A percentile compares a stretch with the other conserved stretches of the same genome.
Conservation (phyloP, 2,888 invertebrate species). For the Druceiella hillmani region DNA sequence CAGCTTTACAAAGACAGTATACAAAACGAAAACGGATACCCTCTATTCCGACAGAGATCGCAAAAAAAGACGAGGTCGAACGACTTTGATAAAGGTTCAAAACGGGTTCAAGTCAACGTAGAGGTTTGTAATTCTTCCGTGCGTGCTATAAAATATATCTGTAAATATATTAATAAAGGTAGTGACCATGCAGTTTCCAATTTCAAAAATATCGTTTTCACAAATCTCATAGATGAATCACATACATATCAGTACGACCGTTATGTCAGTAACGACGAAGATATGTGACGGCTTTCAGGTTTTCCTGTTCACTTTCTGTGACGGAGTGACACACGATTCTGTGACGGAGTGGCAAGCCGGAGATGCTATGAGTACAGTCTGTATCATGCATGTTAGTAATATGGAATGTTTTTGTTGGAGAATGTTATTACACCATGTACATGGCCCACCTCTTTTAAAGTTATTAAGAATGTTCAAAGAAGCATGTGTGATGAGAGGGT, state of each 20-base stretch:
- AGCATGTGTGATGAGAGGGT: slow-evolving; percentile 23
- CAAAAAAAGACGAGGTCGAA: too few species aligned
- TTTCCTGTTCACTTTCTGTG: slow-evolving; percentile 23
- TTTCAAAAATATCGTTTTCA: slow-evolving; percentile 9
- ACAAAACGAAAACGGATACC: too few species aligned
- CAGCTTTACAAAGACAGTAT: too few species aligned
- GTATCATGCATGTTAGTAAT: slow-evolving; percentile 23
- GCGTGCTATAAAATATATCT: slow-evolving; percentile 23
- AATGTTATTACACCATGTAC: slow-evolving; percentile 21
- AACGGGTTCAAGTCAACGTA: too few species aligned
- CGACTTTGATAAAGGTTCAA: too few species aligned
- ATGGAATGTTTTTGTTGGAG: slow-evolving; percentile 23
- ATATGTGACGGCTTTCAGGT: slow-evolving; percentile 18
- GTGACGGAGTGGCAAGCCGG: slow-evolving; percentile 5
- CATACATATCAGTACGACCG: too few species aligned
- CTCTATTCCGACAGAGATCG: too few species aligned
- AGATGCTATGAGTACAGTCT: slow-evolving; percentile 22
- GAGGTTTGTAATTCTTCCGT: too few species aligned
- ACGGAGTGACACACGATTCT: too few species aligned
- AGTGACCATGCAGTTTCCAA: slow-evolving; percentile 22
- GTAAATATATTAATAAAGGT: slow-evolving; percentile 24
- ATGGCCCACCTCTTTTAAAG: slow-evolving; percentile 19
- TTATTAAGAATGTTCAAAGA: slow-evolving; percentile 23
- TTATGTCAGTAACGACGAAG: slow-evolving; percentile 22
- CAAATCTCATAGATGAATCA: slow-evolving; percentile 19